Percentiles rank a stretch among this genome's conserved stretches.
Evolutionary conservation across 2,113 vertebrate genomes (phyloP).

Genomic region (Crotophaga sulcirostris): DNA sequence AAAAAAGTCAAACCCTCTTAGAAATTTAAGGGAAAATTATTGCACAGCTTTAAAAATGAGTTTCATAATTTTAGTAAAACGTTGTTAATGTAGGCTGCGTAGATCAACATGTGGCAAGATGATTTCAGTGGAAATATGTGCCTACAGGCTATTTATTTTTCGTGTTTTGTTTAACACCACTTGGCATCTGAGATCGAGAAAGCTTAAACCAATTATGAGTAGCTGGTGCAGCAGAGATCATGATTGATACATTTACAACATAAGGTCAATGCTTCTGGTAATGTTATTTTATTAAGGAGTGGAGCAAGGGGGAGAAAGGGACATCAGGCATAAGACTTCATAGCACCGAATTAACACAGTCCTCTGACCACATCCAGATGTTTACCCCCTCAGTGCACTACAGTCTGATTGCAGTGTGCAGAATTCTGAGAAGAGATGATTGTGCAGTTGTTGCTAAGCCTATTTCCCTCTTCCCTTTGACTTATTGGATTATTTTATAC

Average conservation of each 20-base stretch:
- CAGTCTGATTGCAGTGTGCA: background rate
- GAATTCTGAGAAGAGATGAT: background rate
- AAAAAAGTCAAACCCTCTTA: background rate
- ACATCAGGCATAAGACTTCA: background rate
- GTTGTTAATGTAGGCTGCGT: background rate
- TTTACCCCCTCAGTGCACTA: background rate
- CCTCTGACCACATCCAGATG: background rate
- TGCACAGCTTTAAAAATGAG: background rate
- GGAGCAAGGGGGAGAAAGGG: background rate
- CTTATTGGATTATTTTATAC: conserved; percentile 51
- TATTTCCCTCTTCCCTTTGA: conserved; percentile 22
- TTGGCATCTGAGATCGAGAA: conserved; percentile 46
- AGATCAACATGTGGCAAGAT: background rate
- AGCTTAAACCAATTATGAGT: conserved; percentile 64
- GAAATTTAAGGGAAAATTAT: background rate
- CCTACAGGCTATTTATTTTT: background rate
- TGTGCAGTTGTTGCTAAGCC: conserved; percentile 16
- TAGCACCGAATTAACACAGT: background rate
- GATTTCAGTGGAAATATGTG: background rate
- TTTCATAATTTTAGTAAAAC: background rate
- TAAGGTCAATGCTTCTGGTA: conserved; percentile 49
- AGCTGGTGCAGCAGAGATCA: conserved; percentile 57
- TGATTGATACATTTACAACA: conserved; percentile 58
- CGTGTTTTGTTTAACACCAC: conserved; percentile 34
- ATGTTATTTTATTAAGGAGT: conserved; percentile 16